Conservation (phyloP, 2,888 invertebrate species). For the Drosophila mettleri region DNA sequence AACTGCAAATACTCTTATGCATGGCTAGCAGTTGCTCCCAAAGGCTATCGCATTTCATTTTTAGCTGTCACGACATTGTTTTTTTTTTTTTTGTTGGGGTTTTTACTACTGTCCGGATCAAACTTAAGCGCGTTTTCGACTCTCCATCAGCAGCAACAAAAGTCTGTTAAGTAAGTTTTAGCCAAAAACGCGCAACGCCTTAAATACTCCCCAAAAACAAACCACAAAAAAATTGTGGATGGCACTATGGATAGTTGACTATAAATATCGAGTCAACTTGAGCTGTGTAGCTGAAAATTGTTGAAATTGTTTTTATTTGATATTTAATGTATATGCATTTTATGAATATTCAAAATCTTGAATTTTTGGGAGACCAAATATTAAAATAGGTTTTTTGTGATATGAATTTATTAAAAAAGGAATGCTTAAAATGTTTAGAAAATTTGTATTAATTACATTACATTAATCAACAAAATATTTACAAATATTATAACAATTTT, state of each 20-base stretch:
- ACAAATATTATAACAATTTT: too few species aligned
- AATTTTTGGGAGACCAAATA: too few species aligned
- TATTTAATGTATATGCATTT: too few species aligned
- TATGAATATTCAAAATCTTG: too few species aligned
- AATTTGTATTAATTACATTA: too few species aligned
- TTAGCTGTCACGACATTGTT: constrained; percentile 31
- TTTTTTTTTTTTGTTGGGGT: background rate
- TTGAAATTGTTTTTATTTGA: too few species aligned
- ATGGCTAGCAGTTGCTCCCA: constrained; percentile 12
- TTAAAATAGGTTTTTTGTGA: too few species aligned
- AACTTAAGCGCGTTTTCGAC: constrained; percentile 25
- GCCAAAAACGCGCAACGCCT: constrained; percentile 10
- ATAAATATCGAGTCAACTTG: background rate
- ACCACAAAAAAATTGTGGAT: background rate
- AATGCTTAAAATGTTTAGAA: too few species aligned
- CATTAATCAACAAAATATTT: too few species aligned
- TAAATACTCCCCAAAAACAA: constrained; percentile 8
- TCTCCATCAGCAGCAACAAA: constrained; percentile 20
- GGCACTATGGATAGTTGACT: background rate
- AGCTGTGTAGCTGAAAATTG: background rate
- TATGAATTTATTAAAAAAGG: too few species aligned
- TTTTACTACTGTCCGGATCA: constrained; percentile 17
- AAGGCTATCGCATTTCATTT: constrained; percentile 45
- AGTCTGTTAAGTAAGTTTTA: constrained; percentile 32
- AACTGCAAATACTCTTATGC: constrained; percentile 52